phyloP scores from a whole-genome alignment of 2,888 invertebrate species.

The Cantharis rustica region DNA sequence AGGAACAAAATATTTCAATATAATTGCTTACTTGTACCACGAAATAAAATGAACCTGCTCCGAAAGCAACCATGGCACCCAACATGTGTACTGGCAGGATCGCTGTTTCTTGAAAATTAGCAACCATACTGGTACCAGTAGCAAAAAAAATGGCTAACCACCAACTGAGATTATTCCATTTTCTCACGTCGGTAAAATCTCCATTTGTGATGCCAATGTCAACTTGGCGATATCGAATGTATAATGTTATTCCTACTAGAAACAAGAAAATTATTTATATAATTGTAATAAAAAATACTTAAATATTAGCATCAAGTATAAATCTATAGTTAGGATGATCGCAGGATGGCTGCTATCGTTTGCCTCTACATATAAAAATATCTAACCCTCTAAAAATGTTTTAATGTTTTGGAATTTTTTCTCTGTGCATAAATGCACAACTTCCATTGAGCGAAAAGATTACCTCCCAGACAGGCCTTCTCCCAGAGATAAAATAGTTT shows the following conservation, averaged over 20 bases:
- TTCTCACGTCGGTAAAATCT: background rate
- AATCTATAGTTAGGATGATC: too few species aligned
- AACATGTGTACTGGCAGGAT: slow-evolving; percentile 17
- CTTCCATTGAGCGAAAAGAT: too few species aligned
- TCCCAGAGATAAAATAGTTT: too few species aligned
- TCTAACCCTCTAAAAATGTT: too few species aligned
- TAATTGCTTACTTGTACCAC: slow-evolving; percentile 21
- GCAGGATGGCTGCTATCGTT: too few species aligned
- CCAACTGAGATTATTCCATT: slow-evolving; percentile 14
- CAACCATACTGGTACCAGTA: slow-evolving; percentile 23
- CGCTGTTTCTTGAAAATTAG: slow-evolving; percentile 30
- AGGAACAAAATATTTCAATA: background rate
- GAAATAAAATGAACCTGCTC: slow-evolving; percentile 12
- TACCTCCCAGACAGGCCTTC: too few species aligned
- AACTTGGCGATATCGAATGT: slow-evolving; percentile 18
- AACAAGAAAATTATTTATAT: background rate
- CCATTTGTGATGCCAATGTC: background rate
- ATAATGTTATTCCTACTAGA: slow-evolving; percentile 6
- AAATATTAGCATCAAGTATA: too few species aligned
- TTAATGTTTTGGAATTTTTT: too few species aligned
- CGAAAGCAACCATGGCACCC: slow-evolving; percentile 29
- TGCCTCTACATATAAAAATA: too few species aligned
- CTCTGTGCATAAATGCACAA: too few species aligned
- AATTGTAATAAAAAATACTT: too few species aligned
- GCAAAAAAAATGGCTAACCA: slow-evolving; percentile 7